Percentiles rank a stretch among this genome's conserved stretches.
phyloP scores from a whole-genome alignment of 37 sponge, comb jelly and placozoan genomes.

The Ianthella basta region DNA sequence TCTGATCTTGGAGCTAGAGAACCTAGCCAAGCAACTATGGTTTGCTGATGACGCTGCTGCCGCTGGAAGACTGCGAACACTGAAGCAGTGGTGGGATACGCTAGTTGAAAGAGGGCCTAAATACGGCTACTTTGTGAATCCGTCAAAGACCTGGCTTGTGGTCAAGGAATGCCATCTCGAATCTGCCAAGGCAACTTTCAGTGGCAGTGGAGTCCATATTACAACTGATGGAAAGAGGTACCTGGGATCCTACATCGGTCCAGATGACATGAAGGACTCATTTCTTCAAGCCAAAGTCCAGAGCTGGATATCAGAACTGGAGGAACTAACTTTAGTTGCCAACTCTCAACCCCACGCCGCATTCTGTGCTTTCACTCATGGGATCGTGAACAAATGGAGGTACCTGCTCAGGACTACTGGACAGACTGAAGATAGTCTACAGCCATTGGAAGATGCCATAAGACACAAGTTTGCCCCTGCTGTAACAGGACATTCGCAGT shows the following conservation, averaged over 20 bases:
- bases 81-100: too few species aligned
- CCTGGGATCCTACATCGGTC: conserved; percentile 3
- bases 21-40: conserved; percentile 18
- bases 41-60: conserved; percentile 29
- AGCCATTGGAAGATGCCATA: not conserved
- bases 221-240: not conserved
- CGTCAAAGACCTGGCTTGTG: conserved; percentile 14
- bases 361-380: not conserved
- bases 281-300: too few species aligned
- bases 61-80: not conserved
- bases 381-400: not conserved
- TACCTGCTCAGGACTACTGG: not conserved
- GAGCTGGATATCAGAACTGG: too few species aligned
- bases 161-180: conserved; percentile 8
- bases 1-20: conserved; percentile 35
- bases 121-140: conserved; percentile 21
- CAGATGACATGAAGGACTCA: not conserved
- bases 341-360: not conserved
- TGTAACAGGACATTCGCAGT: not conserved
- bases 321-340: too few species aligned
- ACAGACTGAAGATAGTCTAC: not conserved
- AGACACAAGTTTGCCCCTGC: not conserved
- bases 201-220: not conserved
- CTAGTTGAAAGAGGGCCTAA: too few species aligned
- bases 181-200: not conserved